Base-by-base conservation (phyloP, 2,113 vertebrate genomes). In the Lepidothrix coronata region DNA sequence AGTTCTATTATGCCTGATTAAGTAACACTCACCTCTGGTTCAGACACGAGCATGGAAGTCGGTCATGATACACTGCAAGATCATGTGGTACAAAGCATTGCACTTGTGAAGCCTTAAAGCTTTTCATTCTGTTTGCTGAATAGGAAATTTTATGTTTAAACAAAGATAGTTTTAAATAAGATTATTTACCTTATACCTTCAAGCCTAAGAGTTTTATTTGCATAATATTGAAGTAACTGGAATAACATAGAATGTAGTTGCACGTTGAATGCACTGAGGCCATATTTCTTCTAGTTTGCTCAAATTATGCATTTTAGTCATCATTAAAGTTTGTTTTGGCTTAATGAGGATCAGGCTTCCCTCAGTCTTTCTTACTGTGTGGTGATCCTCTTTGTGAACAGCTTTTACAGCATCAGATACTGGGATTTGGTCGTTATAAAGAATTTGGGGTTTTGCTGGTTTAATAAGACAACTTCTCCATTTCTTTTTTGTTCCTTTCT, bases 131-230 rank as follows among this genome's bases (percentile, higher is more conserved):
- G 19, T 73, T 88, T 63, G 37, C 41, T n/a, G 30, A 82, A 70
- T 10, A 65, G 62, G 37, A 89, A 37, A 21, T 51, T 83, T 49
- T 74, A 5, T 84, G 35, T 65, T 78, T 76, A 59, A 48, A 66
- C n/a, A 39, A 76, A 30, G 11, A 10, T 35, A 33, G 24, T 24
- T 68, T 76, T 76, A 77, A 77, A 8, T 48, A 48, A 52, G 31
- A 43, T 80, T 66, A 27, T 86, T 77, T 91, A 66, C 92, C 49
- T 81, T 85, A 57, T 96, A 44, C 68, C 52, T 93, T 59, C 68
- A 91, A 70, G 67, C 58, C 46, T 76, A 54, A 75, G 17, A 57
- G 33, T 74, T 84, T 59, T 93, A 77, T 91, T 95, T 95, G 44
- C 55, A 41, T 90, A 73, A 91, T 28, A 33, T 79, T 41, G 37